phyloP scores from a whole-genome alignment of 2,888 invertebrate species.

The Eilema depressum region DNA sequence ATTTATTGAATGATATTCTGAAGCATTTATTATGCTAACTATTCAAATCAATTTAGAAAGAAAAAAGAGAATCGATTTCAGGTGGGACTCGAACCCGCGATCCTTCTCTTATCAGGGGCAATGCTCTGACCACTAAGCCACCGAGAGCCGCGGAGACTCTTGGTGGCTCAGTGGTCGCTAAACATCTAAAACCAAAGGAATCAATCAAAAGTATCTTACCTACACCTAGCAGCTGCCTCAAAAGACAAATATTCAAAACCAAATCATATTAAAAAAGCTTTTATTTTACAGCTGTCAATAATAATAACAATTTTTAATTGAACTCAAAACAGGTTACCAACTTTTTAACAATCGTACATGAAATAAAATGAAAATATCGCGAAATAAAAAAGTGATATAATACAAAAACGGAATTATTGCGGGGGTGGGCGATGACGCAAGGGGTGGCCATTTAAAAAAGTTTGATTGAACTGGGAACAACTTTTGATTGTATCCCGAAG shows the following conservation, averaged over 20 bases:
- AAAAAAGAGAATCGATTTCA: no score
- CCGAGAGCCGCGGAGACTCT: no score
- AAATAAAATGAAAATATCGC: constrained; percentile 71
- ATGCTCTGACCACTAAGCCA: no score
- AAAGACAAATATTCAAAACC: neutral
- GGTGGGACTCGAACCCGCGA: no score
- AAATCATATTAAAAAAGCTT: neutral
- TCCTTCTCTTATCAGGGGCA: no score
- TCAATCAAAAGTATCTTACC: no score
- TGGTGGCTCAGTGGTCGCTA: no score
- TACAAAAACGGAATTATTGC: constrained; percentile 72
- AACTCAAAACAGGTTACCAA: constrained; percentile 49
- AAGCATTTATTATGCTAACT: no score
- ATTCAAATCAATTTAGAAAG: no score
- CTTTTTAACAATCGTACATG: constrained; percentile 61
- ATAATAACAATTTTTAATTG: constrained; percentile 37
- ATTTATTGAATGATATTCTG: no score
- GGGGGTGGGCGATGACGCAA: constrained; percentile 55
- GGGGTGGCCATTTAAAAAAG: constrained; percentile 79
- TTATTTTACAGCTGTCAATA: neutral
- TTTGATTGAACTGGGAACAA: constrained; percentile 79
- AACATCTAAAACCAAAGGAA: no score
- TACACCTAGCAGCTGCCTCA: no score
- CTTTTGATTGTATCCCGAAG: constrained; percentile 83
- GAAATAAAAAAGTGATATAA: constrained; percentile 76